Conservation (phyloP, 2,797 vertebrate genomes). For the Argya squamiceps region DNA sequence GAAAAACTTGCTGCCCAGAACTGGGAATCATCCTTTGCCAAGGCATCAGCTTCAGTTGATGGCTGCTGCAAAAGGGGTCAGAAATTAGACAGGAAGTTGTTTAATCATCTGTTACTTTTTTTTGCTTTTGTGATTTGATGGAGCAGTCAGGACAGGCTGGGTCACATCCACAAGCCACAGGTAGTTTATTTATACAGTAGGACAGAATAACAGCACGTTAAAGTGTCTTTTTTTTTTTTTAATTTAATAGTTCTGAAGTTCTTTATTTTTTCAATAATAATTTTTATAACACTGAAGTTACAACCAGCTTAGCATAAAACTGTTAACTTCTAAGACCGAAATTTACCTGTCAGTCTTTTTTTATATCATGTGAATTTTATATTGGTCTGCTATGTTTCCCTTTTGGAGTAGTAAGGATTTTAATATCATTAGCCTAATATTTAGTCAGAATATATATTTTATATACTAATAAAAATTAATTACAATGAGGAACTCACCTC, state of each 20-base stretch:
- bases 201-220: neutral
- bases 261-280: neutral
- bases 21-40: neutral
- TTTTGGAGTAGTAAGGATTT: neutral
- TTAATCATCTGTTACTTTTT: neutral
- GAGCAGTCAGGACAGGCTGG: neutral
- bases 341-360: neutral
- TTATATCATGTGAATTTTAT: neutral
- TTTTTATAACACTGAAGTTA: neutral
- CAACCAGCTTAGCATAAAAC: neutral
- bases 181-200: neutral
- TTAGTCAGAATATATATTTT: slow-evolving; percentile 10
- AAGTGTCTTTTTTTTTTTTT: neutral
- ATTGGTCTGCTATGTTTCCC: neutral
- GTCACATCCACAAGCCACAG: neutral
- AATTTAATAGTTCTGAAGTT: neutral
- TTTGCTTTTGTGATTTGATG: neutral
- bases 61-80: neutral
- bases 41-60: neutral
- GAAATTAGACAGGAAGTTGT: neutral
- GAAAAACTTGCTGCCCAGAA: neutral
- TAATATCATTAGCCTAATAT: slow-evolving; percentile 7
- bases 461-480: slow-evolving; percentile 28
- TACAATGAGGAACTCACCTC: neutral
- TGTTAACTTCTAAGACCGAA: neutral